Evolutionary conservation across 37 sponge, comb jelly and placozoan genomes (phyloP).

Genomic region (Eunapius fragilis): DNA sequence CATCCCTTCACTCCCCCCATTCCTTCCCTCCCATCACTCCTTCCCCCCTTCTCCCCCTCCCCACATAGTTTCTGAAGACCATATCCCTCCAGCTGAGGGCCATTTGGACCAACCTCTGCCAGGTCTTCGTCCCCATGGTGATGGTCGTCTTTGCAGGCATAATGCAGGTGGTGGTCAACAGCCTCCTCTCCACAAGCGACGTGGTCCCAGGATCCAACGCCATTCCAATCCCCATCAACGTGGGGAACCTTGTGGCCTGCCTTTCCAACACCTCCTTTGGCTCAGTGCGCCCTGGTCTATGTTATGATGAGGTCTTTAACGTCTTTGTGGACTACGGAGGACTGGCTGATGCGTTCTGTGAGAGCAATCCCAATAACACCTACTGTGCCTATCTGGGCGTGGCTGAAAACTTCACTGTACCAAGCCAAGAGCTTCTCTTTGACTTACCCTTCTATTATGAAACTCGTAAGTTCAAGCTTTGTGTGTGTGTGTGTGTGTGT

Average conservation of each 20-base stretch:
- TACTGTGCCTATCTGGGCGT: not conserved
- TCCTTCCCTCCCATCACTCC: not conserved
- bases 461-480: no score
- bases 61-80: constrained; percentile 71
- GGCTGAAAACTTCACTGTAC: not conserved
- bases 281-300: not conserved
- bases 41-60: not conserved
- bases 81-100: constrained; percentile 63
- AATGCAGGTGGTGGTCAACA: constrained; percentile 74
- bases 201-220: constrained; percentile 56
- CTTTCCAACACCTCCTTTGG: not conserved
- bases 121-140: constrained; percentile 68
- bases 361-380: not conserved
- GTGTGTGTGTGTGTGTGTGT: constrained; percentile 21
- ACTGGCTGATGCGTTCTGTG: not conserved
- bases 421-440: constrained; percentile 47
- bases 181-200: constrained; percentile 8
- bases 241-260: constrained; percentile 25
- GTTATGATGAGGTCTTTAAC: constrained; percentile 30
- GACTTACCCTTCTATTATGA: constrained; percentile 61
- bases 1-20: not conserved
- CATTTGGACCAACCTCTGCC: constrained; percentile 62
- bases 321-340: constrained; percentile 5
- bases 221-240: constrained; percentile 37
- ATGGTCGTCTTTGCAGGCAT: constrained; percentile 70